Base-by-base conservation (phyloP, 2,888 invertebrate species). In the Oasisia sp. region DNA sequence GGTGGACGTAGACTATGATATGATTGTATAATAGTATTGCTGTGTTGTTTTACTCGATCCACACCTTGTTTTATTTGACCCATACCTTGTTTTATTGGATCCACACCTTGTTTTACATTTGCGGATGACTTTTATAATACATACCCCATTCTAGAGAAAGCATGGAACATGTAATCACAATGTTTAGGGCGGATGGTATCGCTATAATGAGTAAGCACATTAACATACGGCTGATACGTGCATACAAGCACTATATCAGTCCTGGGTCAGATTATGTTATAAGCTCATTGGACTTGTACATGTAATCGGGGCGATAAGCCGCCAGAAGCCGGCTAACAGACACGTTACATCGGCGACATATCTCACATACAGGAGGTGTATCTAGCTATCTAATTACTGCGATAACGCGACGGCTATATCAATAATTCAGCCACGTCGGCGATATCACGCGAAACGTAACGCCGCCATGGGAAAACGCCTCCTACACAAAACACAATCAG, bases 381-480 rank as follows among this genome's bases (percentile, higher is more conserved):
- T 74, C 74, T 74, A 74, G 27, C 14, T 74, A 27, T 74, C 14
- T 74, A 74, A 74, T 74, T 74, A 74, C 0, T 74, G 74, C 74
- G 74, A 74, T 74, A 74, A 74, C 74, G 27, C n/a, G 74, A 74
- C 74, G 74, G 74, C 14, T 74, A 74, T 74, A 74, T 74, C 74
- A 74, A 74, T 74, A 74, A 74, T 74, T 74, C 74, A 74, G n/a
- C 27, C 5, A 74, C 5, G 19, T n/a, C 74, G 74, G 27, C 74
- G 27, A 74, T 74, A 74, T 74, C 74, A 74, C 74, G 19, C 74
- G 19, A 74, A 27, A 74, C 74, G 74, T 74, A 74, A 27, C 74
- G 74, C 74, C n/a, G 74, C 74, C 74, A 74, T 74, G 74, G 74
- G n/a, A 74, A 74, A 74, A 74, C 74, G 74, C 74, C 74, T 74